These are phyloP conservation scores for Hylaeus anthracinus DNA, from an alignment of 1,140 invertebrate genomes.

Conservation along the genomic window DNA sequence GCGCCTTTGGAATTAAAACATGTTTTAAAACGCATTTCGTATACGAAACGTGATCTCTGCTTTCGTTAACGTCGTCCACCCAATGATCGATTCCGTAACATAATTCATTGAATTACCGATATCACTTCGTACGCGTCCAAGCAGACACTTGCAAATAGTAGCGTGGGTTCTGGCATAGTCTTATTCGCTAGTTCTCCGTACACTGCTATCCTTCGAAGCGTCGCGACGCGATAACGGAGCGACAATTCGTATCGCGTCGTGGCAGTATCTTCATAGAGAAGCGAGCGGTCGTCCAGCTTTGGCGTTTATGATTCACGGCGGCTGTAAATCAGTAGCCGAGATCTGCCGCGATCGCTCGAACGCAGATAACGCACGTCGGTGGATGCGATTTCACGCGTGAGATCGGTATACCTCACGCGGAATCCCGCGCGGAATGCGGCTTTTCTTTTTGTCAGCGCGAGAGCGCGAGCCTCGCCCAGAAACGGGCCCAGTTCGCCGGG, in stretches of 20 bases:
- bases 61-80: too few relatives aligned
- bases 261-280: conserved; percentile 35
- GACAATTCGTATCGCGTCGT: conserved; percentile 7
- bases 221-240: background rate
- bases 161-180: too few relatives aligned
- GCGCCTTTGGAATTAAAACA: too few relatives aligned
- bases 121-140: too few relatives aligned
- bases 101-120: too few relatives aligned
- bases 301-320: conserved; percentile 52
- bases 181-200: too few relatives aligned
- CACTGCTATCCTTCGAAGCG: background rate
- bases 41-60: too few relatives aligned
- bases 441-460: conserved; percentile 51
- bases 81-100: too few relatives aligned
- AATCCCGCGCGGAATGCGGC: conserved; percentile 59
- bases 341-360: conserved; percentile 36
- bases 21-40: too few relatives aligned
- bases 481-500: conserved; percentile 19
- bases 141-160: too few relatives aligned
- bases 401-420: conserved; percentile 54
- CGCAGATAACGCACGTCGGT: conserved; percentile 45
- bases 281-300: background rate
- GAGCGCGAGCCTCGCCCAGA: conserved; percentile 52
- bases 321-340: conserved; percentile 52
- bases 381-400: conserved; percentile 64